These are phyloP conservation scores for Beaufortia kweichowensis DNA, from an alignment of 2,113 vertebrate genomes.

Conservation along the genomic window DNA sequence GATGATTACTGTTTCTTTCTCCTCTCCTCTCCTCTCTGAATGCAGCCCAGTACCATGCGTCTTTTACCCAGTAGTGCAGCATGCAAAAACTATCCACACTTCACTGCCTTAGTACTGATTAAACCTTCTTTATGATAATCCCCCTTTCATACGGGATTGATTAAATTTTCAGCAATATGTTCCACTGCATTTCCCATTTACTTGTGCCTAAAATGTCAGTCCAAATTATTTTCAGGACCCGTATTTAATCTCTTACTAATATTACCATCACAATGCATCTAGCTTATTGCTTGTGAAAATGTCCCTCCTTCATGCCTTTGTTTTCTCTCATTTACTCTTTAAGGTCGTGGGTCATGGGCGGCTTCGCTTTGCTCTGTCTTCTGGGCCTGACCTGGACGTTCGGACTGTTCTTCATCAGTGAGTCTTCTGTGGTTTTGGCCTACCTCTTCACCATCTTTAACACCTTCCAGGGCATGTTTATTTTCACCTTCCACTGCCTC, in stretches of 20 bases:
- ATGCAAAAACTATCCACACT: slow-evolving; percentile 41
- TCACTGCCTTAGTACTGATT: slow-evolving; percentile 31
- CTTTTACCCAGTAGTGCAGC: slow-evolving; percentile 45
- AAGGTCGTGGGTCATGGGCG: slow-evolving; percentile 98
- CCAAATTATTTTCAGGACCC: slow-evolving; percentile 42
- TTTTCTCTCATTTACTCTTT: slow-evolving; percentile 61
- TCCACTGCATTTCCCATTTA: slow-evolving; percentile 47
- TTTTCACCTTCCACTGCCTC: slow-evolving; percentile 98
- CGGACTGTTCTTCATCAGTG: slow-evolving; percentile 93
- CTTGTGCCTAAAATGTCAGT: slow-evolving; percentile 39
- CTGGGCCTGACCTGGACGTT: slow-evolving; percentile 97
- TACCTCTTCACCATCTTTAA: slow-evolving; percentile 99
- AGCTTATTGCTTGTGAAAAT: slow-evolving; percentile 33
- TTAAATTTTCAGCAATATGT: slow-evolving; percentile 26
- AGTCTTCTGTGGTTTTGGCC: slow-evolving; percentile 93
- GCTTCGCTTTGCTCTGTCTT: slow-evolving; percentile 93
- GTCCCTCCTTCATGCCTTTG: slow-evolving; percentile 35
- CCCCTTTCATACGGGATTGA: slow-evolving; percentile 28
- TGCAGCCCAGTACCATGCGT: slow-evolving; percentile 51
- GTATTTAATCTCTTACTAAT: slow-evolving; percentile 35
- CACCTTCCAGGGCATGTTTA: slow-evolving; percentile 98
- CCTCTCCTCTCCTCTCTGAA: slow-evolving; percentile 47
- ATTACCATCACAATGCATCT: slow-evolving; percentile 17
- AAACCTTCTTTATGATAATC: slow-evolving; percentile 33
- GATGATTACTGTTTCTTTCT: slow-evolving; percentile 47